These are phyloP conservation scores for Terrapene triunguis DNA, from an alignment of 2,113 vertebrate species.

Conservation along the genomic window DNA sequence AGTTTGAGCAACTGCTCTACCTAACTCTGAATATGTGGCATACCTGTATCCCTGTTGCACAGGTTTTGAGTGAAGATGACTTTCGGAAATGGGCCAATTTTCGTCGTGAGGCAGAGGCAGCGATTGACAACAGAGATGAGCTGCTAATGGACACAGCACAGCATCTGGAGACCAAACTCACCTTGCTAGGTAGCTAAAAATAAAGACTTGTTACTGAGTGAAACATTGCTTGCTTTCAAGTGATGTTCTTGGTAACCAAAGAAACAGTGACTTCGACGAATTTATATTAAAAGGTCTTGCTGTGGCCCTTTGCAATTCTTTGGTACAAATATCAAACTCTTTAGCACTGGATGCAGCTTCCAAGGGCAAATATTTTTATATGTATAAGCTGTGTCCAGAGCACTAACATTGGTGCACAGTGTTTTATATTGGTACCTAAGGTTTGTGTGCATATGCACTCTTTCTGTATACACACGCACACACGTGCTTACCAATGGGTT, in stretches of 20 bases:
- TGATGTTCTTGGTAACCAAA: conserved; percentile 40
- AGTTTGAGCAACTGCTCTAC: background rate
- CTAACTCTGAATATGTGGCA: background rate
- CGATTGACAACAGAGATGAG: conserved; percentile 86
- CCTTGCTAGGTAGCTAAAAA: conserved; percentile 85
- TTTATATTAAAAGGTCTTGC: conserved; percentile 47
- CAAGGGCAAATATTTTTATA: background rate
- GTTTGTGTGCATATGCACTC: background rate
- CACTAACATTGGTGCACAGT: background rate
- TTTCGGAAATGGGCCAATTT: conserved; percentile 87
- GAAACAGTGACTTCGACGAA: conserved; percentile 8
- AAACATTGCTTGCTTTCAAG: conserved; percentile 9
- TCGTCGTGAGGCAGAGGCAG: conserved; percentile 86
- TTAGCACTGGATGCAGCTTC: background rate
- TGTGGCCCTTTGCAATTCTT: conserved; percentile 24
- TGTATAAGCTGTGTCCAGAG: background rate
- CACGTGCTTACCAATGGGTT: background rate
- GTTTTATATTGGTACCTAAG: background rate
- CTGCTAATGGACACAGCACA: conserved; percentile 84
- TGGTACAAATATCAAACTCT: background rate
- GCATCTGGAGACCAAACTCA: conserved; percentile 86
- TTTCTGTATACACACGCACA: background rate
- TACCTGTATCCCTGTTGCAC: background rate
- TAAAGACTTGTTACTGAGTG: background rate
- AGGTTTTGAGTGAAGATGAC: conserved; percentile 88